phyloP scores from a whole-genome alignment of 2,797 vertebrate species.

The Alcedo quadribrachys region DNA sequence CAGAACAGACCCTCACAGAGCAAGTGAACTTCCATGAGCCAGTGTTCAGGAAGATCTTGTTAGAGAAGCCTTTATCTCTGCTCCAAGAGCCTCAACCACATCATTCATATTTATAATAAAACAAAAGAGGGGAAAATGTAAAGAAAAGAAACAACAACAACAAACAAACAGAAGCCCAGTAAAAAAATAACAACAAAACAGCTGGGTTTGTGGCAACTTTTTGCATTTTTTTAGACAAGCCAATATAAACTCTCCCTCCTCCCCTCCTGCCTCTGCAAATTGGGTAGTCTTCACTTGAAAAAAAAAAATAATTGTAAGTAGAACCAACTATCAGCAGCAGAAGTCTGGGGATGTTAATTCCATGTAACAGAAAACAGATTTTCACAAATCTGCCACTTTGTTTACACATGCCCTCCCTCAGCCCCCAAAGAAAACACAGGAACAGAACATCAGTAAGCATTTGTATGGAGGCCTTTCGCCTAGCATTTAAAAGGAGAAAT shows the following conservation, averaged over 20 bases:
- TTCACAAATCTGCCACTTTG: neutral
- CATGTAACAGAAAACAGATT: neutral
- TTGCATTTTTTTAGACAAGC: neutral
- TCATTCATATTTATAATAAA: neutral
- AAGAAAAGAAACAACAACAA: too few relatives aligned
- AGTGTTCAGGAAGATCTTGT: conserved; percentile 13
- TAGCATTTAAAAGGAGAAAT: neutral
- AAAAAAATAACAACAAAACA: neutral
- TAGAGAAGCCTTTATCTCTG: conserved; percentile 15
- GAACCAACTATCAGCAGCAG: neutral
- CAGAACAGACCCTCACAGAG: conserved; percentile 29
- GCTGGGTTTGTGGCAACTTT: neutral
- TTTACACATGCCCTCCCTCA: neutral
- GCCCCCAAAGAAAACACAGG: neutral
- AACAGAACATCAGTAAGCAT: neutral
- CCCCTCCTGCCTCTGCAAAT: neutral
- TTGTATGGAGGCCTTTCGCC: neutral
- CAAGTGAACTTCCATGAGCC: neutral
- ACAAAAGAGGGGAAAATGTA: neutral
- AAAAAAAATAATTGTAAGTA: neutral
- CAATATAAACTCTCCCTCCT: neutral
- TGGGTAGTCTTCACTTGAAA: neutral
- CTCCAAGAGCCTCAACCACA: conserved; percentile 9
- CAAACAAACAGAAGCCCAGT: too few relatives aligned
- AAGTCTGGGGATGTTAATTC: neutral